Evolutionary conservation across 2,113 vertebrate species (phyloP).

Genomic region (Rhynchomys soricoides): DNA sequence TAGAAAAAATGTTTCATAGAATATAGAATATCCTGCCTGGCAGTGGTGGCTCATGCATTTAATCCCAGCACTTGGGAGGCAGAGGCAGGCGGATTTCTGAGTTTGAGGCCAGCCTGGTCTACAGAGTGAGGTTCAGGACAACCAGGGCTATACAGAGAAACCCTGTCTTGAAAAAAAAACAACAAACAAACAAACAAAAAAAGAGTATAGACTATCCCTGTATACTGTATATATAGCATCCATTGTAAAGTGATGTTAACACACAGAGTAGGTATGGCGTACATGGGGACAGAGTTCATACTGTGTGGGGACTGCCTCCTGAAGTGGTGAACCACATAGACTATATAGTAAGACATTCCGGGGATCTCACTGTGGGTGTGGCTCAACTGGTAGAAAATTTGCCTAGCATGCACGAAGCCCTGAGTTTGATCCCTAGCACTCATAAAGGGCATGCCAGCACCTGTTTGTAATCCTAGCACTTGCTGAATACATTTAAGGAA

Average conservation of each 20-base stretch:
- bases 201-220: background rate
- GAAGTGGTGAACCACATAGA: fast-evolving
- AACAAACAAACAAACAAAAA: too few species aligned
- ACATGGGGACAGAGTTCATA: background rate
- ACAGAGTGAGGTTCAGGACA: too few species aligned
- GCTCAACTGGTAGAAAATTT: background rate
- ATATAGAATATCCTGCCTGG: background rate
- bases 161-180: too few species aligned
- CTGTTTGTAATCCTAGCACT: background rate
- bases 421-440: background rate
- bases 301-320: background rate
- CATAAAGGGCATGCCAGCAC: fast-evolving
- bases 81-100: too few species aligned
- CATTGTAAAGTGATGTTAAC: background rate
- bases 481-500: background rate
- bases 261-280: background rate
- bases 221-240: background rate
- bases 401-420: background rate
- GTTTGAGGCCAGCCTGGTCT: too few species aligned
- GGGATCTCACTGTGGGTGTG: too few species aligned
- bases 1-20: background rate
- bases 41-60: too few species aligned
- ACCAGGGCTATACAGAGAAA: too few species aligned
- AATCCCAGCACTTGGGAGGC: too few species aligned
- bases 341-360: background rate